These are phyloP conservation scores for Leptopilina clavipes DNA, from an alignment of 1,140 invertebrate genomes.

Conservation along the genomic window DNA sequence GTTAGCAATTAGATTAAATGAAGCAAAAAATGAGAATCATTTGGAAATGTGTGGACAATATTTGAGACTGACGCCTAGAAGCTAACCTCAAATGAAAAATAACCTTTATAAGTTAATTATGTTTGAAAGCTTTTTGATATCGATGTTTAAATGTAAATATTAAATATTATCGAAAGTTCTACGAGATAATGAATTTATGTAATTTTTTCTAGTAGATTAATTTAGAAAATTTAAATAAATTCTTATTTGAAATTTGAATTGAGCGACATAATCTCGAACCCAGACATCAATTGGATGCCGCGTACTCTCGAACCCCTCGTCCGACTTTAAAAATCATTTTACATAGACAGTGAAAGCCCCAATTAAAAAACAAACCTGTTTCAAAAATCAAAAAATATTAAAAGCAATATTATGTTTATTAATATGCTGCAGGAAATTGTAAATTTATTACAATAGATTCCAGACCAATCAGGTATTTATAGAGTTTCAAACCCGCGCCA, in stretches of 20 bases:
- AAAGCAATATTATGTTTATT: neutral
- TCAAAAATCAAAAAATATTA: constrained; percentile 44
- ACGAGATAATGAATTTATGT: neutral
- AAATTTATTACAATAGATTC: neutral
- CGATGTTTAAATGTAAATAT: no score
- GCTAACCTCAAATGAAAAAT: no score
- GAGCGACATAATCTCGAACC: constrained; percentile 70
- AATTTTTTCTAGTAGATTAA: neutral
- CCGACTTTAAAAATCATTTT: constrained; percentile 59
- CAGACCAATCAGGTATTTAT: constrained; percentile 76
- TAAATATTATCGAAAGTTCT: neutral
- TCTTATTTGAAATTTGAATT: constrained; percentile 60
- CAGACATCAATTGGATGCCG: constrained; percentile 56
- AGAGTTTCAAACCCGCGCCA: constrained; percentile 83
- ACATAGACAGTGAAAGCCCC: constrained; percentile 46
- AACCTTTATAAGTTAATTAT: no score
- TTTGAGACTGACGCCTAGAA: no score
- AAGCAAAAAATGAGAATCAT: no score
- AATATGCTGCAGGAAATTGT: neutral
- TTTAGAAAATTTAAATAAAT: neutral
- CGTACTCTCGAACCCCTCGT: constrained; percentile 79
- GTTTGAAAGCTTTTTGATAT: no score
- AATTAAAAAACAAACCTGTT: constrained; percentile 40
- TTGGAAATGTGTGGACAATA: no score
- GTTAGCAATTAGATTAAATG: no score